Evolutionary conservation across 1,140 invertebrate species (phyloP).

Genomic region (Temnothorax longispinosus): DNA sequence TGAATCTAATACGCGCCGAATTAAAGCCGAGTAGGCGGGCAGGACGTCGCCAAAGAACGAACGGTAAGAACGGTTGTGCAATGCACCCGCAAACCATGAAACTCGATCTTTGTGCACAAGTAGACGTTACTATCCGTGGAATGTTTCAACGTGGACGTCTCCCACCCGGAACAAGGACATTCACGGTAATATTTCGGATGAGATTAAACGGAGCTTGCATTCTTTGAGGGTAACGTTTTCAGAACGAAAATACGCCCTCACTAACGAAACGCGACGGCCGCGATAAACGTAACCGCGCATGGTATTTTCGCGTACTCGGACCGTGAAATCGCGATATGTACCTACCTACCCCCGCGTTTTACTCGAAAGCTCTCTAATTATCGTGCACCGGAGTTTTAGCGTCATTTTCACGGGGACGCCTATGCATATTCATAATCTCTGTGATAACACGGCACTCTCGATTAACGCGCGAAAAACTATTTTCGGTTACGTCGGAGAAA

Average conservation of each 20-base stretch:
- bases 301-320: conserved; percentile 20
- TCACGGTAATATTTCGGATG: conserved; percentile 72
- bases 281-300: conserved; percentile 36
- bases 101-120: conserved; percentile 54
- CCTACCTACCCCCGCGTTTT: background rate
- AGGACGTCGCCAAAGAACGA: conserved; percentile 36
- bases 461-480: conserved; percentile 53
- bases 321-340: conserved; percentile 53
- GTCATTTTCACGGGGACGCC: conserved; percentile 40
- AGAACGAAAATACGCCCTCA: conserved; percentile 60
- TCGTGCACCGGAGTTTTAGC: conserved; percentile 42
- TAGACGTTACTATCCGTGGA: conserved; percentile 68
- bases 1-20: background rate
- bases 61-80: conserved; percentile 12
- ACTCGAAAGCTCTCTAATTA: conserved; percentile 49
- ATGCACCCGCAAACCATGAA: conserved; percentile 41
- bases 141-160: conserved; percentile 69
- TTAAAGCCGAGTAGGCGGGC: conserved; percentile 50
- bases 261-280: conserved; percentile 30
- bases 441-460: conserved; percentile 40
- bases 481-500: conserved; percentile 18
- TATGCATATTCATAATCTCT: conserved; percentile 57
- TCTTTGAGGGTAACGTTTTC: conserved; percentile 65
- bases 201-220: conserved; percentile 75
- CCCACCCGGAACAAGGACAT: conserved; percentile 71